A percentile compares a stretch with the other conserved stretches of the same genome.
Conservation (phyloP, 2,113 vertebrate genomes). For the Psilopogon haemacephalus region DNA sequence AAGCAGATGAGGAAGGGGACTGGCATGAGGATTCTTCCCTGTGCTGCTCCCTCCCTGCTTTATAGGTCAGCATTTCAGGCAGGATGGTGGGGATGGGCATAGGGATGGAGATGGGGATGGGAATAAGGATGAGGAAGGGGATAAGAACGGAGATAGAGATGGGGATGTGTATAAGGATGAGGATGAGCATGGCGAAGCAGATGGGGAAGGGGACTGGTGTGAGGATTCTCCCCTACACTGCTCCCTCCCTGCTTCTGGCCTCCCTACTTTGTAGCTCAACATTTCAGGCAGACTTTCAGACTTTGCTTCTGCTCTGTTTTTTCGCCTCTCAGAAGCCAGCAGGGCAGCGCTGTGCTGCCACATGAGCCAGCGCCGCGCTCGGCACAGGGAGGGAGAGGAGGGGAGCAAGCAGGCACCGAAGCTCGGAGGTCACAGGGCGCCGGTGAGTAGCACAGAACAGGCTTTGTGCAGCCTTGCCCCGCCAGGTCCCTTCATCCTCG, state of each 20-base stretch:
- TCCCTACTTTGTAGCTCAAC: background rate
- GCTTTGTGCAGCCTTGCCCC: slow-evolving; percentile 40
- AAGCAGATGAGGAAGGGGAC: too few species aligned
- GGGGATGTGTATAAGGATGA: too few species aligned
- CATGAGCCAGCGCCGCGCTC: background rate
- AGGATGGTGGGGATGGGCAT: too few species aligned
- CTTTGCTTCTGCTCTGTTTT: slow-evolving; percentile 19
- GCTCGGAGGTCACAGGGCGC: background rate
- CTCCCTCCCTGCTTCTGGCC: background rate
- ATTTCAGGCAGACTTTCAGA: background rate
- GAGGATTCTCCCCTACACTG: background rate
- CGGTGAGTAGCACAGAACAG: slow-evolving; percentile 53
- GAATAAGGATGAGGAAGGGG: background rate
- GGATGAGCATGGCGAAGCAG: too few species aligned
- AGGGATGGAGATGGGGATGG: too few species aligned
- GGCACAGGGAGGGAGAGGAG: background rate
- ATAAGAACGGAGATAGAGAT: background rate
- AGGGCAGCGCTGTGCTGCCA: background rate
- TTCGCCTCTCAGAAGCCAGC: background rate
- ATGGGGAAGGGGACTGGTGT: background rate
- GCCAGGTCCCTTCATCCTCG: slow-evolving; percentile 50
- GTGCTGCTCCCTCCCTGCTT: too few species aligned
- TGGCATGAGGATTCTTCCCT: too few species aligned
- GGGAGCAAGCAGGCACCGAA: background rate
- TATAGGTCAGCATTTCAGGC: too few species aligned